Evolutionary conservation across 1,140 invertebrate genomes (phyloP).

Genomic region (Penaeus japonicus): DNA sequence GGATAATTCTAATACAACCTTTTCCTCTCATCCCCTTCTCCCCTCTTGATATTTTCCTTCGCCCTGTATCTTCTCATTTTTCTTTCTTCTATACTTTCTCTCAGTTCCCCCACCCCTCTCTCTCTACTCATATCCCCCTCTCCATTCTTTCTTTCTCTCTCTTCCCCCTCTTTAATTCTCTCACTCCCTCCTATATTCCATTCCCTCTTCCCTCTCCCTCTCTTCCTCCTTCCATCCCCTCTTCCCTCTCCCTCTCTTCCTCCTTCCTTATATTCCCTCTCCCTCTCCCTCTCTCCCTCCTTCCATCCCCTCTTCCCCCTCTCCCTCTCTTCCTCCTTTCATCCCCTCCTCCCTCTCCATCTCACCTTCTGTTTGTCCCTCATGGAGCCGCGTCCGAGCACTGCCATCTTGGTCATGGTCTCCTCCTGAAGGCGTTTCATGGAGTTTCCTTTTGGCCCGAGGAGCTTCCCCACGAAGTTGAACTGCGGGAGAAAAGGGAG

Average conservation of each 20-base stretch:
- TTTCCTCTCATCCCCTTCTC: no score
- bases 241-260: not conserved
- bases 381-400: slow-evolving; percentile 93
- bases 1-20: no score
- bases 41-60: no score
- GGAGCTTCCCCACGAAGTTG: slow-evolving; percentile 92
- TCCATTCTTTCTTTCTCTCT: no score
- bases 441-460: slow-evolving; percentile 92
- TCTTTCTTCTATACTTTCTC: no score
- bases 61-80: no score
- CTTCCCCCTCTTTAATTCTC: no score
- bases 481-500: slow-evolving; percentile 70
- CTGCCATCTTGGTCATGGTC: slow-evolving; percentile 94
- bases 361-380: slow-evolving; percentile 87
- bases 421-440: slow-evolving; percentile 92
- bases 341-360: not conserved
- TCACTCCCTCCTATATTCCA: no score
- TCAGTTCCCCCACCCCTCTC: no score
- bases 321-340: no score
- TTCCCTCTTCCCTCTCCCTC: no score
- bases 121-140: no score
- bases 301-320: not conserved
- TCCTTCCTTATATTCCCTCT: not conserved
- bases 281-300: not conserved
- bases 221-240: not conserved